These are phyloP conservation scores for Myotis vivesi DNA, from an alignment of 2,797 vertebrate species.

Conservation along the genomic window DNA sequence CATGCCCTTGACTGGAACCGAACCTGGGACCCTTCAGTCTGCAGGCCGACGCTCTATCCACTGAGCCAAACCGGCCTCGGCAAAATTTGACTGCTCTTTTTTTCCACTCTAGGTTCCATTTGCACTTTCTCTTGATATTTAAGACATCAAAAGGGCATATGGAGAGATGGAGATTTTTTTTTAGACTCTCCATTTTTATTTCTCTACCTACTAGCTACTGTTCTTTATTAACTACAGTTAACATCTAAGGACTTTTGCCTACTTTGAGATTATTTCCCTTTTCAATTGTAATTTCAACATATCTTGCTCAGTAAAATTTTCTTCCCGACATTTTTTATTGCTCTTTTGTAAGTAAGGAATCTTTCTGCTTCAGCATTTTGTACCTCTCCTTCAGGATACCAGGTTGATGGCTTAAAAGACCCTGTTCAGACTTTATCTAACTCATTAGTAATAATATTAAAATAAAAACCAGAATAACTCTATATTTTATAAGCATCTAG, in stretches of 20 bases:
- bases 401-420: background rate
- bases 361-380: background rate
- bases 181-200: background rate
- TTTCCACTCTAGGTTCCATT: background rate
- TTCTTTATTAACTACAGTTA: background rate
- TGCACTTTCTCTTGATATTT: background rate
- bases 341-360: background rate
- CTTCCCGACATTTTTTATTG: background rate
- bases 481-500: background rate
- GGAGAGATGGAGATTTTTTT: background rate
- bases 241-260: background rate
- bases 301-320: constrained; percentile 18
- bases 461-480: constrained; percentile 20
- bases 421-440: background rate
- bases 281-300: background rate
- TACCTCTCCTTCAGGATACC: background rate
- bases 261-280: background rate
- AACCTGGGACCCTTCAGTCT: too few relatives aligned
- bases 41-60: too few relatives aligned
- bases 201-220: background rate
- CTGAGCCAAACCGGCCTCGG: too few relatives aligned
- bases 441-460: background rate
- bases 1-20: too few relatives aligned
- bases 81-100: background rate
- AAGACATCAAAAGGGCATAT: background rate